Evolutionary conservation across 2,113 vertebrate genomes (phyloP), one percentile per base, ranked within the genome.

Genomic region (Misgurnus anguillicaudatus): DNA sequence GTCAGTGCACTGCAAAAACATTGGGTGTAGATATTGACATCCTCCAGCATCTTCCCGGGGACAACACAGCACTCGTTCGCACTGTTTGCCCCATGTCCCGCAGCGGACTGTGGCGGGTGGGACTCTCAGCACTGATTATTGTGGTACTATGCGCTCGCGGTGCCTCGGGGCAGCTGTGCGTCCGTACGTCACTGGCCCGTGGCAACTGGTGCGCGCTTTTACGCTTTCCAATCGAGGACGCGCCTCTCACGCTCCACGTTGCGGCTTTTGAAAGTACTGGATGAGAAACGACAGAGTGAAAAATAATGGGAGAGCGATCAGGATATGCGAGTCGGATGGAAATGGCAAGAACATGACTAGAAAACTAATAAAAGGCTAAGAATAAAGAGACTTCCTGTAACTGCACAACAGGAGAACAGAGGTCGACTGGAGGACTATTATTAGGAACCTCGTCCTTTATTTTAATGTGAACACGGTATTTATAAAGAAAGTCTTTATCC

Each of bases 121-220:
- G 61, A 64, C 73, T 45, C 61, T 76, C 64, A 17, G 73, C 73
- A 63, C 17, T 53, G 21, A 39, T 42, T 31, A 31, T 31, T 76
- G 73, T 62, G 57, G 57, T 60, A 14, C 60, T 67, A 77, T 24
- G 62, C 61, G 39, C 75, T 77, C 75, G 51, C 64, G 39, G 74
- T 61, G 63, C 57, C 79, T 66, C 69, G 11, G 60, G 71, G 53
- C 10, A 31, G 57, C 38, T 48, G 42, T 55, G 82, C 79, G 75
- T 72, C 71, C 77, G 79, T 61, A 75, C 75, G 63, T 58, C 69
- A 80, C 53, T 53, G 41, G 13, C 75, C 78, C 57, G 77, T 60
- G 63, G 62, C 78, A 83, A 69, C 55, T 71, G n/a, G 75, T 74
- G 47, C 82, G 82, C 69, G 82, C 82, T 53, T 61, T 64, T 47